A percentile compares a stretch with the other conserved stretches of the same genome.
These are phyloP conservation scores for Celastrina argiolus DNA, from an alignment of 2,888 invertebrate genomes.

Conservation along the genomic window DNA sequence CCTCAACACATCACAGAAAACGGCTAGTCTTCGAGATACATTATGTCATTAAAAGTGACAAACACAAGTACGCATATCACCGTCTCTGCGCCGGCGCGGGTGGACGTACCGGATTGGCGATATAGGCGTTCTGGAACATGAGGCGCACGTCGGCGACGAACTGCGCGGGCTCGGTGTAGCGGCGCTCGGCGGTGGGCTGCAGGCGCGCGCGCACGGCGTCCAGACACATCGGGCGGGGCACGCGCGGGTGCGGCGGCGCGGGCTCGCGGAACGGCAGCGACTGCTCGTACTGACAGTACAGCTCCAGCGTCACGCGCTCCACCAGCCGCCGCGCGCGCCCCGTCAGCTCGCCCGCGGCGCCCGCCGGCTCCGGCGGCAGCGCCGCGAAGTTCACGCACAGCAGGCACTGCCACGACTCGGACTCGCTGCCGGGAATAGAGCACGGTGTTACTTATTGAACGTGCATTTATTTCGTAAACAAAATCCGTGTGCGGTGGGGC, in stretches of 20 bases:
- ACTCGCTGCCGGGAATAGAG: conserved; percentile 78
- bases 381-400: conserved; percentile 91
- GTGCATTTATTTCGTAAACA: too few relatives aligned
- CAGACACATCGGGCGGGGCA: conserved; percentile 89
- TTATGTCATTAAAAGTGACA: too few relatives aligned
- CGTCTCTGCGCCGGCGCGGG: neutral
- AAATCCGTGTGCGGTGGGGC: too few relatives aligned
- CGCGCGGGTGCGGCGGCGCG: conserved; percentile 82
- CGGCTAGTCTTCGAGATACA: too few relatives aligned
- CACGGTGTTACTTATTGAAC: too few relatives aligned
- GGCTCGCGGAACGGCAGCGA: conserved; percentile 93
- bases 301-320: conserved; percentile 91
- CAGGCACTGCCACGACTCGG: conserved; percentile 94
- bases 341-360: conserved; percentile 69
- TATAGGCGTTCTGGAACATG: conserved; percentile 92
- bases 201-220: conserved; percentile 89
- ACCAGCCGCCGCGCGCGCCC: conserved; percentile 82
- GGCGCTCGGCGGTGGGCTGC: conserved; percentile 83
- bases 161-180: conserved; percentile 85
- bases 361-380: conserved; percentile 59
- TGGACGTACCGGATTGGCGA: conserved; percentile 87
- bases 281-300: conserved; percentile 94
- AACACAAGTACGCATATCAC: too few relatives aligned
- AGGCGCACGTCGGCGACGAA: conserved; percentile 89
- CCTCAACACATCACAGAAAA: too few relatives aligned